Base-by-base conservation (phyloP, 2,888 invertebrate species). In the Sclerodermus sp. region DNA sequence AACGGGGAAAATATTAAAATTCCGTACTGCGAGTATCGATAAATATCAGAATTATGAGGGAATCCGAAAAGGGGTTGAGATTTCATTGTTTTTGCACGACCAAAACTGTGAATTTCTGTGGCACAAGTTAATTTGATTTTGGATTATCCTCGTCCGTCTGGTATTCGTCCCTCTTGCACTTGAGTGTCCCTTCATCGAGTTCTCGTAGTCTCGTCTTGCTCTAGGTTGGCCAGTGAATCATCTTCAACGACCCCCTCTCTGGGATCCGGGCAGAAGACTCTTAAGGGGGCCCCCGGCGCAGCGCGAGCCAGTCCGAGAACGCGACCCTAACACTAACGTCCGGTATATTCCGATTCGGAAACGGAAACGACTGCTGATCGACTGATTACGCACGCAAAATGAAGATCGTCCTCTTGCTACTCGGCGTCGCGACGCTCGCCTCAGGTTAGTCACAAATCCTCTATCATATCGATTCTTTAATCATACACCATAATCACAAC, bases 371-470 rank as follows among this genome's bases (percentile, higher is more conserved):
- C 64, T 62, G 62, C 58, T 64, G 55, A 64, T 62, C 58, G 51
- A 68, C 66, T 64, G 58, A 60, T 57, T 56, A 58, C 60, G 54
- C 60, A 64, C 78, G 72, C 71, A 72, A 76, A 60, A 74, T 83
- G 74, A 76, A 84, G 73, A 82, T 83, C 73, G 78, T 82, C 71
- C 80, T 82, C 74, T 74, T 83, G 64, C 71, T 84, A 77, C 79
- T 84, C 68, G 76, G 80, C 73, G 82, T 81, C 75, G 81, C 81
- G 68, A 80, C 79, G 68, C 82, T 83, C 54, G 80, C 80, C 46
- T 79, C 83, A 81, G 84, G 84, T 84, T 80, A 68, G 82, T 81
- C 55, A 42, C 51, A 48, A 8, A 34, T 10, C 4, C 4, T 34
- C 12, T 34, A 6, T 34, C 12, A 4, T 34, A 6, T 34, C 34